Base-by-base conservation (phyloP, 2,113 vertebrate genomes). In the Indicator maculatus region DNA sequence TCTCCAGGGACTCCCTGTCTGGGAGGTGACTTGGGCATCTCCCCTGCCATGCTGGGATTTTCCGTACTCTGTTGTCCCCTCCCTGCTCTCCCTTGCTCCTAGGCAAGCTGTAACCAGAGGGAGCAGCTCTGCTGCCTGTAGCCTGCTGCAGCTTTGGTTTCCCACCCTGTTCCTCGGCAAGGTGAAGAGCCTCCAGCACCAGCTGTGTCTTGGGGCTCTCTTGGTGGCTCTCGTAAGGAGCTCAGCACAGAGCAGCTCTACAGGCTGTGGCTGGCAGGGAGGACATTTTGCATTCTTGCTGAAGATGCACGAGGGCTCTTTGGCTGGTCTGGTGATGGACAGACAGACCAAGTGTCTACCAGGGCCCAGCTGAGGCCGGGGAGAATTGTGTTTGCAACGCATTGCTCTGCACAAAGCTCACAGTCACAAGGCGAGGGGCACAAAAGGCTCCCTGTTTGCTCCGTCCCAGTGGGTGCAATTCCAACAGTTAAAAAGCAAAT, bases 361-460 rank as follows among this genome's bases (percentile, higher is more conserved):
- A 83, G 90, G 92, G 93, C 84, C 92, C 91, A 93, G 73, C 93
- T 93, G 94, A 94, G 79, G 86, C 96, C 38, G 28, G 70, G 66
- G 92, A 95, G 86, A 97, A 96, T 97, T 94, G 86, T 88, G 94
- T 88, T 95, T 93, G 92, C 92, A 92, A 86, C 41, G 72, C 85
- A 86, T 88, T 93, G 91, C 95, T 95, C 77, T 96, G 78, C 86
- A 75, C 85, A 76, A 90, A 95, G 86, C 76, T 93, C 11, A 53
- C 93, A 94, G 96, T 97, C 95, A 95, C 94, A 81, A 96, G 95
- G 89, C 86, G 7, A 73, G 61, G 33, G 87, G 92, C 76, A 97
- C 97, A 96, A 95, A 96, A 86, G 93, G 82, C 65, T 90, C 95
- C 96, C 97, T 97, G 92, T 97, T 96, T 2, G 5, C 82, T 61